Conservation (phyloP, 2,797 vertebrate species). For the Decapterus maruadsi region DNA sequence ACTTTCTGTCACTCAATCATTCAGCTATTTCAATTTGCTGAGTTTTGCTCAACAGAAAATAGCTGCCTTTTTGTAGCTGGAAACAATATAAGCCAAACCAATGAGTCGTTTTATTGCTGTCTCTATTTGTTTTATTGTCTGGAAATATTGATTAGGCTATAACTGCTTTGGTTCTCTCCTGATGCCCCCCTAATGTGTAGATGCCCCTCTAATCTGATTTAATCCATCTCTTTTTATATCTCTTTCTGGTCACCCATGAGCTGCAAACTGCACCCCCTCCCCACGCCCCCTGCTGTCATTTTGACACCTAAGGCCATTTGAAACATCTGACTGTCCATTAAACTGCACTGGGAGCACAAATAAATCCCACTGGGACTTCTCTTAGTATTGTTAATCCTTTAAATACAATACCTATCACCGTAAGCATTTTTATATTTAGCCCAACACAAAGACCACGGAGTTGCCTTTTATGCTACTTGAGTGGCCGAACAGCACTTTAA, state of each 20-base stretch:
- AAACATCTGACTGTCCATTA: conserved; percentile 32
- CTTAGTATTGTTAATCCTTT: conserved; percentile 54
- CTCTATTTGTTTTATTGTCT: not conserved
- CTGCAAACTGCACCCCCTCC: conserved; percentile 13
- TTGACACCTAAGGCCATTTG: conserved; percentile 28
- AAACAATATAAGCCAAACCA: not conserved
- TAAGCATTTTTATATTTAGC: conserved; percentile 54
- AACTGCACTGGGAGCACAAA: conserved; percentile 25
- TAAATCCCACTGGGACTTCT: conserved; percentile 36
- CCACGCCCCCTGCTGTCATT: conserved; percentile 12
- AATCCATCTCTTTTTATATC: conserved; percentile 9
- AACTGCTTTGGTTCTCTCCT: not conserved
- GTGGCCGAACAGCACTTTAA: conserved; percentile 5
- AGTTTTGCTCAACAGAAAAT: not conserved
- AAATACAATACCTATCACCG: conserved; percentile 50
- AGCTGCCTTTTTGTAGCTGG: not conserved
- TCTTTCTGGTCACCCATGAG: conserved; percentile 2
- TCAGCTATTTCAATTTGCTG: no score
- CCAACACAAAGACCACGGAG: conserved; percentile 7
- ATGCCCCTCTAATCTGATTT: conserved; percentile 32
- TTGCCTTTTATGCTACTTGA: conserved; percentile 8
- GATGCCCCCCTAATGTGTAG: not conserved
- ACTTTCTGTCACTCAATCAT: not conserved
- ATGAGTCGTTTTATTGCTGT: not conserved
- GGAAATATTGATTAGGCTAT: not conserved